Evolutionary conservation across 30 jellyfish, hydroid and myxozoan species (phyloP), one percentile per base, ranked within the genome.

Genomic region (Turritopsis rubra): DNA sequence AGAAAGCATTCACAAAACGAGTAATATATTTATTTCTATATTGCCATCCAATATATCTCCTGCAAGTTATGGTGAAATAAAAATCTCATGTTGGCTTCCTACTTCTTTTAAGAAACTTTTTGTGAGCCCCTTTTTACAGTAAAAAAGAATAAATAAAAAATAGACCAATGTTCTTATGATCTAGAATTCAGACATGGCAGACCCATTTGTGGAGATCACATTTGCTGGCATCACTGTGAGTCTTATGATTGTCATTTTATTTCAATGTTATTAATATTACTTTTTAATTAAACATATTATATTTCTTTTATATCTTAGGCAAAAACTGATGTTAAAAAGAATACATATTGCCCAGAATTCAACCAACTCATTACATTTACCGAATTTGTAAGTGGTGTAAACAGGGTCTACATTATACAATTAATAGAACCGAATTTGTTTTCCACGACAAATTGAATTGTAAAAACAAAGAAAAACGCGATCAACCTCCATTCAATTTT

Each of bases 1-100:
- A 92, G 72, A 92, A 92, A 72, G 96, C 98, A 3, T 92, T 92
- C 75, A 92, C 96, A 3, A 95, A 95, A 25, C 91, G 88, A 96
- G 98, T 82, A 21, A 23, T 22, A 75, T n/a, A 18, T 21, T 21
- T n/a, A n/a, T n/a, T n/a, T n/a, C n/a, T n/a, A n/a, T n/a, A n/a
- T n/a, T n/a, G n/a, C n/a, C n/a, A n/a, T n/a, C n/a, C n/a, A n/a
- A n/a, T n/a, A n/a, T n/a, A n/a, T n/a, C n/a, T n/a, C n/a, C n/a
- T n/a, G n/a, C n/a, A n/a, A n/a, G n/a, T n/a, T n/a, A n/a, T n/a
- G n/a, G n/a, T n/a, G n/a, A n/a, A n/a, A n/a, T n/a, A n/a, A 41
- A 41, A 41, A 41, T 41, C 60, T 41, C 60, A n/a, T n/a, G n/a
- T n/a, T n/a, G n/a, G n/a, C n/a, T n/a, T n/a, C n/a, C n/a, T n/a